Evolutionary conservation across 2,888 invertebrate species (phyloP), one percentile per base, ranked within the genome.

Genomic region (Drosophila monieri): DNA sequence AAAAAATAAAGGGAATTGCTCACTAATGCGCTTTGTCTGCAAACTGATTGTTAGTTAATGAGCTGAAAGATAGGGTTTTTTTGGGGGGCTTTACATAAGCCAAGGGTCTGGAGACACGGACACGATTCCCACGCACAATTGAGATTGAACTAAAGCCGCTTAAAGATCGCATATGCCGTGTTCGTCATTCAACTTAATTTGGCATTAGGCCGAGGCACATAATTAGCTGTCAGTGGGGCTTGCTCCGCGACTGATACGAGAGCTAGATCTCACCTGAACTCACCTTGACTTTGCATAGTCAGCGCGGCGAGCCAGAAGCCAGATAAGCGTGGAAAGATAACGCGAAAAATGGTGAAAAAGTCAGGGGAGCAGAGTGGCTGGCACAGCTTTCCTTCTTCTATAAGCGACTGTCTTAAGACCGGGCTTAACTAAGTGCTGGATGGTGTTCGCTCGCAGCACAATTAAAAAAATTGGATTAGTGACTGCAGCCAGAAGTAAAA

Each of bases 391-490:
- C 43, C 43, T 46, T 35, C 46, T 58, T 46, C 9, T 12, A 15
- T 10, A 15, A 43, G 23, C 44, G 23, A 48, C 32, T 39, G 43
- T 32, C 59, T 57, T 47, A 61, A 57, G 58, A 53, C 51, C 25
- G 47, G 67, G 54, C 65, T 72, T 65, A 78, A 73, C 78, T 78
- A 86, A 80, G 81, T 84, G 85, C 73, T 77, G 54, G 74, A 52
- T 61, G 69, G 46, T 77, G 79, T 76, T 76, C 81, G 70, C 51
- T 35, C 59, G 37, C 57, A 37, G 46, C 62, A 73, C 88, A 84
- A 88, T 84, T 84, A 88, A 79, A 79, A 35, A 85, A 80, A 85
- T 84, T 81, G 84, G 84, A 84, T 84, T 84, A 88, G 76, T 77
- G 72, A 65, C 56, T 73, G 68, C 60, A 60, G 46, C 60, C 39